Base-by-base conservation (phyloP, 2,113 vertebrate species). In the Casuarius casuarius region DNA sequence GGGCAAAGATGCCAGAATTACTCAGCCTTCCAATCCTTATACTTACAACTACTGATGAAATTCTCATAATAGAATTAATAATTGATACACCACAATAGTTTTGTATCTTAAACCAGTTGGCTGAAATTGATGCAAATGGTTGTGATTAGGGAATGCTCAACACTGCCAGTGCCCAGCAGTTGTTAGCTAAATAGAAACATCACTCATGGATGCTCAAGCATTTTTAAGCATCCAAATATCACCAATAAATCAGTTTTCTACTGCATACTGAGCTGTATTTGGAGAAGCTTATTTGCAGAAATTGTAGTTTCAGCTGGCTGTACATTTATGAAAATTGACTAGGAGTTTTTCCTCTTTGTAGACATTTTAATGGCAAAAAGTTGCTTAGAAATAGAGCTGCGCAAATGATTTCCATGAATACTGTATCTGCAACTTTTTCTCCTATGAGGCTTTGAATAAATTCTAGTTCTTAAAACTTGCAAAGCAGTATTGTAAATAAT, bases 51-150 rank as follows among this genome's bases (percentile, higher is more conserved):
- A 87, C 58, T 82, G 15, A 73, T 76, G 3, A 90, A 84, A 76
- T 87, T 72, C 20, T 84, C 42, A 65, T 70, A 90, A 75, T 49
- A 79, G 72, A 83, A 85, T 91, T 82, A 95, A 89, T 94, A 91
- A 89, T 91, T 89, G 40, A 67, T 87, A 73, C 1, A 2, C 4
- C 18, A 38, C 84, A 96, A 72, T 84, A 54, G 58, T 40, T 89
- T 71, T 89, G 15, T 54, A 70, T 73, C 42, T 76, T 82, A 82
- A 84, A 90, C 82, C 25, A 40, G 89, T 82, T 91, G 65, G 10
- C 52, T 87, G 70, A 89, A 72, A 79, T 62, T 87, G 77, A 74
- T 6, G 54, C 49, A 94, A 94, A 84, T 51, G 58, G 7, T 17
- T 87, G 26, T 58, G 29, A 51, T 51, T 89, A 79, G 74, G 67